These are phyloP conservation scores for Naso thynnoides DNA, from an alignment of 2,797 vertebrate genomes.

Conservation along the genomic window DNA sequence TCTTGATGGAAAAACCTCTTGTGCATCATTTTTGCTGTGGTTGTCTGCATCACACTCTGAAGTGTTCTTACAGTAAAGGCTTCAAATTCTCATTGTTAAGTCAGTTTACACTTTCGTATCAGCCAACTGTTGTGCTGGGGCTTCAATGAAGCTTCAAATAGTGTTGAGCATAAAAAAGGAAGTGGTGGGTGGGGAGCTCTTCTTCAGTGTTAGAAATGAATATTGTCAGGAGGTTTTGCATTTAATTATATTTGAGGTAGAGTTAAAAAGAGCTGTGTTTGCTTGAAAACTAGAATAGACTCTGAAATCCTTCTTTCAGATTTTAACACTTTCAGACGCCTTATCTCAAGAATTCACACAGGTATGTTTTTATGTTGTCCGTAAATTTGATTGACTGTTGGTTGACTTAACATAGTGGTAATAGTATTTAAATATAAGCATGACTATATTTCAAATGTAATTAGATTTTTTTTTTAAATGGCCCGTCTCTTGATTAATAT, in stretches of 20 bases:
- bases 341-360: conserved; percentile 7
- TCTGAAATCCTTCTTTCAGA: not conserved
- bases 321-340: not conserved
- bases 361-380: conserved; percentile 22
- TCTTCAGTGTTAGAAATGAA: conserved; percentile 5
- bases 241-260: conserved; percentile 1
- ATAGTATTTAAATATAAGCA: not conserved
- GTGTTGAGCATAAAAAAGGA: conserved; percentile 33
- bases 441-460: conserved; percentile 21
- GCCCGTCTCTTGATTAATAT: conserved; percentile 3
- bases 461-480: too few species aligned
- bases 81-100: not conserved
- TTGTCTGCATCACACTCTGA: not conserved
- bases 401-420: not conserved
- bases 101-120: conserved; percentile 26
- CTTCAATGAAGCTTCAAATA: not conserved
- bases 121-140: conserved; percentile 9
- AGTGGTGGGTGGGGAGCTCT: conserved; percentile 24
- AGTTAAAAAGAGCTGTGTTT: not conserved
- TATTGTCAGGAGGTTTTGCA: conserved; percentile 5
- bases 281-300: not conserved
- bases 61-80: not conserved
- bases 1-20: not conserved
- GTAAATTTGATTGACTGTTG: not conserved
- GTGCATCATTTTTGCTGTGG: conserved; percentile 15